These are phyloP conservation scores for Drosophila prosaltans DNA, from an alignment of 1,140 invertebrate species.

Conservation along the genomic window DNA sequence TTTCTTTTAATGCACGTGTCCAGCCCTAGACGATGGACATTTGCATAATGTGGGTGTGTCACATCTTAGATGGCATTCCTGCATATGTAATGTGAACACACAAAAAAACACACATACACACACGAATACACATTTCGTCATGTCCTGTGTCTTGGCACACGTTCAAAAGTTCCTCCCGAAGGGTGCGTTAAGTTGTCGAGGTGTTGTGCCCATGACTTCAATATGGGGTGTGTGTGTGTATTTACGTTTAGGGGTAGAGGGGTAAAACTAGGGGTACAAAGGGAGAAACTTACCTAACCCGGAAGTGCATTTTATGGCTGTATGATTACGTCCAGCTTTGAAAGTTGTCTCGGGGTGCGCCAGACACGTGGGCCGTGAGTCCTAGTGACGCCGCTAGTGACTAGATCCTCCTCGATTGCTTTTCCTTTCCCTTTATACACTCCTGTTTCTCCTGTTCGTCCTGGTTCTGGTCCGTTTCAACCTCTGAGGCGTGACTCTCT, in stretches of 20 bases:
- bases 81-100: slow-evolving; percentile 37
- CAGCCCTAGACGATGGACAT: slow-evolving; percentile 42
- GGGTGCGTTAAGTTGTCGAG: slow-evolving; percentile 11
- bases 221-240: background rate
- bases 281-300: slow-evolving; percentile 40
- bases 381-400: background rate
- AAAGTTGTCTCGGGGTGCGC: slow-evolving; percentile 63
- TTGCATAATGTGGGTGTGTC: slow-evolving; percentile 66
- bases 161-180: slow-evolving; percentile 35
- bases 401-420: background rate
- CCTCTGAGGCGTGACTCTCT: slow-evolving; percentile 77
- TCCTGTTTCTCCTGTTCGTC: background rate
- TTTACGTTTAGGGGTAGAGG: slow-evolving; percentile 29
- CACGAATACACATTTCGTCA: background rate
- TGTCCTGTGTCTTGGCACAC: slow-evolving; percentile 55
- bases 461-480: slow-evolving; percentile 47
- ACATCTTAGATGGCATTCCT: slow-evolving; percentile 52
- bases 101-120: background rate
- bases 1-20: slow-evolving; percentile 60
- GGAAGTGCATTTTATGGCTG: slow-evolving; percentile 81
- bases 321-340: slow-evolving; percentile 55
- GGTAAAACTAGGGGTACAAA: no score
- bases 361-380: slow-evolving; percentile 59
- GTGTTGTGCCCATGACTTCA: slow-evolving; percentile 2
- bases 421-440: background rate